Percentiles rank a stretch among this genome's conserved stretches.
These are phyloP conservation scores for Aphis craccivora DNA, from an alignment of 1,140 invertebrate species.

Conservation along the genomic window DNA sequence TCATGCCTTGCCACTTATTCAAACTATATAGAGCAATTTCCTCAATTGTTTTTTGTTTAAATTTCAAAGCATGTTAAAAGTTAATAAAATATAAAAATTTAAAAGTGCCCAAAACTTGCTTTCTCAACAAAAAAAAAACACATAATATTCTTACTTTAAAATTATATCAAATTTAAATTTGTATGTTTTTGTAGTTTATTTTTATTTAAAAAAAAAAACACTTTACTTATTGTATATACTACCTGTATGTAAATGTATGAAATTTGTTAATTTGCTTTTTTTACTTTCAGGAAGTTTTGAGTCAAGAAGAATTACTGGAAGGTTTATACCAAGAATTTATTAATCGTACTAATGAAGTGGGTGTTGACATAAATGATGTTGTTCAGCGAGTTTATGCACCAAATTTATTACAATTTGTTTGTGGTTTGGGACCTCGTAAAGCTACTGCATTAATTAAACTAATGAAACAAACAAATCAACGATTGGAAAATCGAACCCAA, in stretches of 20 bases:
- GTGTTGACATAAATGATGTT: slow-evolving; percentile 96
- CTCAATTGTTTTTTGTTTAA: too few species aligned
- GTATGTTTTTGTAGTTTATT: not conserved
- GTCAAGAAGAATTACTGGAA: slow-evolving; percentile 85
- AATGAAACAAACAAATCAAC: slow-evolving; percentile 91
- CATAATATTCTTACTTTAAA: too few species aligned
- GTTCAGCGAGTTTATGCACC: slow-evolving; percentile 86
- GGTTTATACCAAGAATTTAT: slow-evolving; percentile 92
- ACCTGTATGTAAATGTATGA: not conserved
- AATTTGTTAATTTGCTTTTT: not conserved
- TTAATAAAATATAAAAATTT: too few species aligned
- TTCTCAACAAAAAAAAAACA: too few species aligned
- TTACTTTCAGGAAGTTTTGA: slow-evolving; percentile 76
- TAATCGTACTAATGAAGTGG: slow-evolving; percentile 92
- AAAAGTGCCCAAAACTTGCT: too few species aligned
- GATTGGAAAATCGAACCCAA: slow-evolving; percentile 93
- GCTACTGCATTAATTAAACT: slow-evolving; percentile 88
- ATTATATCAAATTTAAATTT: too few species aligned
- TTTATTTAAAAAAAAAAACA: too few species aligned
- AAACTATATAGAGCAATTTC: too few species aligned
- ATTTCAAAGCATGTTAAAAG: too few species aligned
- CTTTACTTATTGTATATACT: not conserved
- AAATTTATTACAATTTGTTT: slow-evolving; percentile 96
- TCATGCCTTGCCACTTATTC: too few species aligned
- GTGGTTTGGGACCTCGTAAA: slow-evolving; percentile 95